Evolutionary conservation across 2,113 vertebrate species (phyloP), one percentile per base, ranked within the genome.

Genomic region (Xiphorhynchus elegans): DNA sequence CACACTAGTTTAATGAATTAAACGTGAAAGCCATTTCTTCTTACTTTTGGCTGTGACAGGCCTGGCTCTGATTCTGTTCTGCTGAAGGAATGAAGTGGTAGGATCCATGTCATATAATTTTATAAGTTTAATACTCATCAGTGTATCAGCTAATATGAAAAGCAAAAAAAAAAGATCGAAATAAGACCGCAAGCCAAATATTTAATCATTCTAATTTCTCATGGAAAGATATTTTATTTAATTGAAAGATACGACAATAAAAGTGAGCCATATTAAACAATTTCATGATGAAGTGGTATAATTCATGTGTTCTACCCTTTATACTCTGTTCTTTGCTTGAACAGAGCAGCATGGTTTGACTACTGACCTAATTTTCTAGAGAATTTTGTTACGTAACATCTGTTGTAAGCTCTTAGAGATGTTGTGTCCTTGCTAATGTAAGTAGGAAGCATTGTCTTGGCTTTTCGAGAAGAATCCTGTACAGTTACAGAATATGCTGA

Each of bases 1-100:
- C 95, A 95, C 88, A 88, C 78, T 85, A 84, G 50, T 87, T 94
- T 95, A 94, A 97, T 83, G 91, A 97, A 97, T 97, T 96, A 90
- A 90, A 97, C 59, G 68, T 96, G 84, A 89, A 96, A 95, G 44
- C 78, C 85, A 81, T 93, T 93, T 95, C 81, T 97, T 94, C 67
- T 83, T 92, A 77, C 94, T 96, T 98, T 95, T 92, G 78, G 87
- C 89, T 35, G 49, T 85, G 90, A 94, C 75, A 96, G 93, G 69
- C 26, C 52, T 97, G 97, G 94, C 84, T 88, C 88, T 77, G 60
- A 81, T 93, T 96, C 78, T 88, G 67, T 94, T 97, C 97, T 2
- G 1, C 39, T 74, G 62, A 72, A 91, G 91, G 84, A 89, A 72
- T 55, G 55, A 47, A 82, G 91, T 58, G 50, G 44, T 67, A 82